Evolutionary conservation across 2,888 invertebrate genomes (phyloP).

Genomic region (Deilephila porcellus): DNA sequence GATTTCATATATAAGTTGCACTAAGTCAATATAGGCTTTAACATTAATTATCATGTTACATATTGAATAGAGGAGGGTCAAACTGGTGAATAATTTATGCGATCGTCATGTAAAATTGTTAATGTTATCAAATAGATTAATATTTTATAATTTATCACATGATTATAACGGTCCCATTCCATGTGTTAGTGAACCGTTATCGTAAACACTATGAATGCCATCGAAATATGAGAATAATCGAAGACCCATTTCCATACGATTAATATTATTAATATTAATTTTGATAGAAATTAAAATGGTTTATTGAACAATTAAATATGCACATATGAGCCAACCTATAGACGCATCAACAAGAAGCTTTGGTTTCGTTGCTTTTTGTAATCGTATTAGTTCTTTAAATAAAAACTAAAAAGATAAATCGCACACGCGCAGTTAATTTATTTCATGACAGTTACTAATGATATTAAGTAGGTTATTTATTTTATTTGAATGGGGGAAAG

Average conservation of each 20-base stretch:
- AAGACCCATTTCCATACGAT: not conserved
- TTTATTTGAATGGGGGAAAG: too few relatives aligned
- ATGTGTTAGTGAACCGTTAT: constrained; percentile 17
- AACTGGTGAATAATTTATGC: constrained; percentile 34
- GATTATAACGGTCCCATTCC: constrained; percentile 41
- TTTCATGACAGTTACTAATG: too few relatives aligned
- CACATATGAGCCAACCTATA: too few relatives aligned
- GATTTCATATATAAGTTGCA: not conserved
- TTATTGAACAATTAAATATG: too few relatives aligned
- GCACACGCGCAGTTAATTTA: too few relatives aligned
- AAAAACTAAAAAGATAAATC: too few relatives aligned
- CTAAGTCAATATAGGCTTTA: not conserved
- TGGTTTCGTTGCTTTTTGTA: too few relatives aligned
- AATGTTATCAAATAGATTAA: constrained; percentile 36
- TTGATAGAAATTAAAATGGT: not conserved
- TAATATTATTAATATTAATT: not conserved
- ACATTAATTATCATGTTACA: not conserved
- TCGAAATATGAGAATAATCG: not conserved
- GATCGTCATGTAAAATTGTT: constrained; percentile 27
- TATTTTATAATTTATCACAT: constrained; percentile 34
- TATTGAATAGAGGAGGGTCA: not conserved
- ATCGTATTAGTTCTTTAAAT: too few relatives aligned
- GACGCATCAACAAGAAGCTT: too few relatives aligned
- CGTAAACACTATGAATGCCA: not conserved
- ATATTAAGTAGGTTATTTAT: too few relatives aligned